These are phyloP conservation scores for Clamator glandarius DNA, from an alignment of 2,797 vertebrate genomes.

Conservation along the genomic window DNA sequence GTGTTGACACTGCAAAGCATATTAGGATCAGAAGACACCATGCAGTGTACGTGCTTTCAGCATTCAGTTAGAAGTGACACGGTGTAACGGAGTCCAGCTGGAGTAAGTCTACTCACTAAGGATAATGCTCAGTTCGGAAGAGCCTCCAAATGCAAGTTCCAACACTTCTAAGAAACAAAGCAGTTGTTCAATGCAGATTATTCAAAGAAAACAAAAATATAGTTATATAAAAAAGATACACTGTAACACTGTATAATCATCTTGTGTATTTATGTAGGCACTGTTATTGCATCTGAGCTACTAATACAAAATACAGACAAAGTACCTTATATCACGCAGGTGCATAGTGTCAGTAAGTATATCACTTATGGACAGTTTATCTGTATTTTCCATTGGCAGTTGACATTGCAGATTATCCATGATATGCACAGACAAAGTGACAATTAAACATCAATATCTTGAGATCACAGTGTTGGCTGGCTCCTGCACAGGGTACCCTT, in stretches of 20 bases:
- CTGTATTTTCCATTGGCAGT: neutral
- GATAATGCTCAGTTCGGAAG: accelerated
- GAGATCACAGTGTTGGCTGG: neutral
- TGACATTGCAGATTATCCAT: neutral
- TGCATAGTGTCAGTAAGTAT: neutral
- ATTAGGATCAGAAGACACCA: neutral
- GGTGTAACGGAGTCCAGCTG: neutral
- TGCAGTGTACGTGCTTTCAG: neutral
- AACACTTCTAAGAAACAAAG: neutral
- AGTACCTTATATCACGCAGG: neutral
- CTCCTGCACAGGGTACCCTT: neutral
- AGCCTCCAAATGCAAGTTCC: neutral
- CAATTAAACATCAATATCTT: neutral
- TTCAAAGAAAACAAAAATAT: neutral
- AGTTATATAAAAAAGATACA: neutral
- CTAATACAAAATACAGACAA: neutral
- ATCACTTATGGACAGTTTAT: neutral
- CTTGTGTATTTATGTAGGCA: neutral
- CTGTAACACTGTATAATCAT: neutral
- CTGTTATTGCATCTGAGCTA: neutral
- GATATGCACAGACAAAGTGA: neutral
- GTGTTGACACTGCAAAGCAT: neutral
- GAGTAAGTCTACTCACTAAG: neutral
- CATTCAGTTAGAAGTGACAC: neutral
- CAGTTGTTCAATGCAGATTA: neutral